phyloP scores from a whole-genome alignment of 2,797 vertebrate species.

The Myoxocephalus aenaeus region DNA sequence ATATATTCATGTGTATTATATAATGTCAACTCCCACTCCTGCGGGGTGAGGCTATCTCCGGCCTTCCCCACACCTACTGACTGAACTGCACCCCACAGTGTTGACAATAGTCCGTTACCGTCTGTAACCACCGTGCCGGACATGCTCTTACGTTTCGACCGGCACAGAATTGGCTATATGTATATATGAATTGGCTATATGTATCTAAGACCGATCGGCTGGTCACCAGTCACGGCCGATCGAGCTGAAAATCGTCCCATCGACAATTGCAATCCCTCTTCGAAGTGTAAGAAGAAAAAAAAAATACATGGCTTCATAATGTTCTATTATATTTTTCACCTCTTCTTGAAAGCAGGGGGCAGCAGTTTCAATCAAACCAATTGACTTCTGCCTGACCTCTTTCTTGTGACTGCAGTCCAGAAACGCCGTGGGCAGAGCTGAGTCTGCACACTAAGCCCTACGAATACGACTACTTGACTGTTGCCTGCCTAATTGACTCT shows the following conservation, averaged over 20 bases:
- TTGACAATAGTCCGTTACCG: not conserved
- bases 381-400: slow-evolving; percentile 72
- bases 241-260: not conserved
- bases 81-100: not conserved
- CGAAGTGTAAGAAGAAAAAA: slow-evolving; percentile 27
- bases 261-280: slow-evolving; percentile 5
- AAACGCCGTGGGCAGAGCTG: slow-evolving; percentile 47
- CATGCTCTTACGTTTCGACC: not conserved
- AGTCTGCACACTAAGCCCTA: slow-evolving; percentile 47
- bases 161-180: not conserved
- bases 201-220: not conserved
- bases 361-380: slow-evolving; percentile 72
- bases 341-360: slow-evolving; percentile 44
- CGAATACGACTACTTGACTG: slow-evolving; percentile 55
- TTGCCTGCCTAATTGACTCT: slow-evolving; percentile 71
- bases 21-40: not conserved
- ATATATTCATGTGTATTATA: not conserved
- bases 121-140: not conserved
- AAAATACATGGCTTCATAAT: slow-evolving; percentile 35
- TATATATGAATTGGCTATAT: too few species aligned
- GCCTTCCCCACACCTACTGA: not conserved
- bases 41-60: not conserved
- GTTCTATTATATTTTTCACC: slow-evolving; percentile 57
- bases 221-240: not conserved
- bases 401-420: slow-evolving; percentile 52